Evolutionary conservation across 1,140 invertebrate genomes (phyloP).

Genomic region (Caerostris darwini): DNA sequence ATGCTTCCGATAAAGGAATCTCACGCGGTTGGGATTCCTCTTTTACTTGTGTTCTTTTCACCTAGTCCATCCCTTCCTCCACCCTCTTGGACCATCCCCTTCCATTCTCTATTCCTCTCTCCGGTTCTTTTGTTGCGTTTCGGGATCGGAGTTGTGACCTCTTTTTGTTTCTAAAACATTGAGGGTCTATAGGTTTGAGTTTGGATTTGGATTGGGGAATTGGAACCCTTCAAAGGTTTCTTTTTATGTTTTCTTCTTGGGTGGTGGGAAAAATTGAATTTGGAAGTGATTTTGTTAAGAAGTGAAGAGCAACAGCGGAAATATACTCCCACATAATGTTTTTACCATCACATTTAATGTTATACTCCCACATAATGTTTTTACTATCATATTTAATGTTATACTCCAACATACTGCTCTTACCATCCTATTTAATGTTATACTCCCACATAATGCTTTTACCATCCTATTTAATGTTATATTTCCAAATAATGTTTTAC

Average conservation of each 20-base stretch:
- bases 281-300: no score
- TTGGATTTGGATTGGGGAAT: background rate
- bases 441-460: background rate
- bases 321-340: no score
- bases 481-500: no score
- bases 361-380: no score
- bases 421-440: no score
- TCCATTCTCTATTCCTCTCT: background rate
- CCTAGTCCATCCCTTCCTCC: slow-evolving; percentile 3
- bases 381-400: no score
- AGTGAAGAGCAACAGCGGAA: no score
- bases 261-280: background rate
- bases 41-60: slow-evolving; percentile 48
- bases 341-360: no score
- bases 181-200: background rate
- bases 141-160: slow-evolving; percentile 17
- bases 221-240: background rate
- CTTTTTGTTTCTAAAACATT: slow-evolving; percentile 26
- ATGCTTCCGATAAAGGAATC: slow-evolving; percentile 58
- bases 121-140: slow-evolving; percentile 22
- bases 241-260: background rate
- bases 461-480: no score
- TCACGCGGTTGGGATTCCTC: slow-evolving; percentile 58
- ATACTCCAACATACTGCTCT: no score
- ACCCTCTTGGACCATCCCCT: background rate